phyloP scores from a whole-genome alignment of 1,140 invertebrate genomes.

The Nephila pilipes region DNA sequence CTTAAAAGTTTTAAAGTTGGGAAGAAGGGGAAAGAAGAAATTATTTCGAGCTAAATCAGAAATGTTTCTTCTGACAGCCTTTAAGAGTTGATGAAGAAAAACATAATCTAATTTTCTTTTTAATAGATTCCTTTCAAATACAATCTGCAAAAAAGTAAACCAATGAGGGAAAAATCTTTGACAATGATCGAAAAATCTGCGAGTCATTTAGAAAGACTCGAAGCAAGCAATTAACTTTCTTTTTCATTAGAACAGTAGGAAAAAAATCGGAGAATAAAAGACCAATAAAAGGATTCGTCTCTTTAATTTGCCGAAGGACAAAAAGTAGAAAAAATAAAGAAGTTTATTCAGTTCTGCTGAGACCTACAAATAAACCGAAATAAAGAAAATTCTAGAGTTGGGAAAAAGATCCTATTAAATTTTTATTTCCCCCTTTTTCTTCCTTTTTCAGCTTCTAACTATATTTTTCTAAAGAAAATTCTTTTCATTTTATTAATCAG shows the following conservation, averaged over 20 bases:
- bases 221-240: constrained; percentile 15
- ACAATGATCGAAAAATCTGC: neutral
- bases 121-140: neutral
- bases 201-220: neutral
- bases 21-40: neutral
- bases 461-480: neutral
- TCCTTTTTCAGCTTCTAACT: neutral
- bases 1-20: too few relatives aligned
- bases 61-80: neutral
- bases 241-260: neutral
- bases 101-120: constrained; percentile 26
- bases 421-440: neutral
- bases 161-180: neutral
- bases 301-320: neutral
- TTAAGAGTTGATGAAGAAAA: neutral
- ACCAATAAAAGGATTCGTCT: neutral
- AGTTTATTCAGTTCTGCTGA: neutral
- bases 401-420: too few relatives aligned
- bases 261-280: neutral
- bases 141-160: neutral
- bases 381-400: neutral
- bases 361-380: constrained; percentile 16
- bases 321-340: neutral
- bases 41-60: neutral
- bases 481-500: neutral